Evolutionary conservation across 2,888 invertebrate species (phyloP).

Genomic region (Eremobia ochroleuca): DNA sequence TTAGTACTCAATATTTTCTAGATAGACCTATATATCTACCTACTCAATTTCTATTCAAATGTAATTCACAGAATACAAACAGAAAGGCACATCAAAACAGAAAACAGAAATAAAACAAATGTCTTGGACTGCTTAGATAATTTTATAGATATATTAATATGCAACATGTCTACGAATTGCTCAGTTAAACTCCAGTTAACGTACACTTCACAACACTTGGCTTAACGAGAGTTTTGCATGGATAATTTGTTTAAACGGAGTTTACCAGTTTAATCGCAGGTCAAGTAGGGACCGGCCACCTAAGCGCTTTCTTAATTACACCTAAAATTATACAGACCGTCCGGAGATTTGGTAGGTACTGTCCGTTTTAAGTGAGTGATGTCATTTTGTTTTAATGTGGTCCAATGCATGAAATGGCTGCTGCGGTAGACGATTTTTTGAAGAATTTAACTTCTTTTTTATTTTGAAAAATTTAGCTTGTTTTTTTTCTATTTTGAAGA

Average conservation of each 20-base stretch:
- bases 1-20: neutral
- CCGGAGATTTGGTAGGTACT: slow-evolving; percentile 64
- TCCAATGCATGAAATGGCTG: neutral
- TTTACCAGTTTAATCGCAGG: slow-evolving; percentile 82
- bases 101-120: slow-evolving; percentile 73
- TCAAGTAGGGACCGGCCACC: slow-evolving; percentile 78
- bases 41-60: slow-evolving; percentile 12
- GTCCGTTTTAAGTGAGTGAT: slow-evolving; percentile 46
- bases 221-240: slow-evolving; percentile 78
- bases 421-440: neutral
- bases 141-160: slow-evolving; percentile 79
- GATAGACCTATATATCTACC: neutral
- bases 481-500: too few relatives aligned
- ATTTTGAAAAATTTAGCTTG: neutral
- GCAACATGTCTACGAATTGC: slow-evolving; percentile 78
- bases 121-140: slow-evolving; percentile 72
- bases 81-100: slow-evolving; percentile 39
- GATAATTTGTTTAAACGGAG: slow-evolving; percentile 85
- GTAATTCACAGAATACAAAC: slow-evolving; percentile 19
- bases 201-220: slow-evolving; percentile 69
- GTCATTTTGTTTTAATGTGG: slow-evolving; percentile 30
- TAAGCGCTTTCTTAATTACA: slow-evolving; percentile 83
- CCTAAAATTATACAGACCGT: slow-evolving; percentile 78
- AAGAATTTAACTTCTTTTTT: neutral
- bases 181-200: slow-evolving; percentile 73